phyloP scores from a whole-genome alignment of 1,140 invertebrate species.

The Andrena cerasifolii region DNA sequence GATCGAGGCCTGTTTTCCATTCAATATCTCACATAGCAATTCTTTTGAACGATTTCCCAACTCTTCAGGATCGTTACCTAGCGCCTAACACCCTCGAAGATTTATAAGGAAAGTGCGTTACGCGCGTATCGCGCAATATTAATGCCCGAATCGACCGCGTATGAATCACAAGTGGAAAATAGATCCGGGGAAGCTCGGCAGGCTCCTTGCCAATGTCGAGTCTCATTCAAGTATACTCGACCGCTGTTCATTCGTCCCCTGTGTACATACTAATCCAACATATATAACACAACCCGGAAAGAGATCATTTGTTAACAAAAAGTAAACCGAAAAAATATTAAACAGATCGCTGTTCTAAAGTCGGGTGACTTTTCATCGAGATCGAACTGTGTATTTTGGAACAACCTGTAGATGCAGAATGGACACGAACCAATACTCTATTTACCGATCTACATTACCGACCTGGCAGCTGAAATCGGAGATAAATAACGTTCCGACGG shows the following conservation, averaged over 20 bases:
- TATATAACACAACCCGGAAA: too few species aligned
- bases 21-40: not conserved
- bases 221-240: constrained; percentile 42
- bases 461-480: too few species aligned
- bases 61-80: not conserved
- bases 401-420: too few species aligned
- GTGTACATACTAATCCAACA: too few species aligned
- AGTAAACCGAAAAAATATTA: too few species aligned
- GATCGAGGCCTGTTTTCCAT: too few species aligned
- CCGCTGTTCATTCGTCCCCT: constrained; percentile 18
- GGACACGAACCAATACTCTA: too few species aligned
- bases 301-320: too few species aligned
- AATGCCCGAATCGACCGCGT: constrained; percentile 41
- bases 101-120: constrained; percentile 39
- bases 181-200: constrained; percentile 51
- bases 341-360: too few species aligned
- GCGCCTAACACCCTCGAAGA: not conserved
- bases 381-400: too few species aligned
- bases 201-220: constrained; percentile 53
- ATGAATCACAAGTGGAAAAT: constrained; percentile 66
- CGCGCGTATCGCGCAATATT: constrained; percentile 42
- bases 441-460: too few species aligned
- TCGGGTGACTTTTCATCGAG: too few species aligned
- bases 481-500: not conserved
- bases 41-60: constrained; percentile 2